Conservation (phyloP, 1,140 invertebrate genomes). For the Spodoptera frugiperda region DNA sequence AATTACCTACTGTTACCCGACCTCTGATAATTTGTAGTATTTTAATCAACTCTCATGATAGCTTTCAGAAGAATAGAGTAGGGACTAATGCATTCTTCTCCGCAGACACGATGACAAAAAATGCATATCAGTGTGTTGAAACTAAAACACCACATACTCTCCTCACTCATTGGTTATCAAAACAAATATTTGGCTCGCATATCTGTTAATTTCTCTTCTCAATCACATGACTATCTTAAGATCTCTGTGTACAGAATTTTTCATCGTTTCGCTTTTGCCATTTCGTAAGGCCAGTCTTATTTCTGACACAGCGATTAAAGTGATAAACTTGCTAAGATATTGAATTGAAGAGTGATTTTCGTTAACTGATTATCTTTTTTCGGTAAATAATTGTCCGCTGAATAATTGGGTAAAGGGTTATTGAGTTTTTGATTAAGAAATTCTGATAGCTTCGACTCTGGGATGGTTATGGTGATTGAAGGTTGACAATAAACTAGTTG, state of each 20-base stretch:
- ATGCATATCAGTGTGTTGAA: no score
- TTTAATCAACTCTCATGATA: no score
- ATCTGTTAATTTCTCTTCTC: conserved; percentile 55
- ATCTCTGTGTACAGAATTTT: conserved; percentile 53
- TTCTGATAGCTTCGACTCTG: no score
- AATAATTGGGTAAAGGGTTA: background rate
- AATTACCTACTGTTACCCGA: no score
- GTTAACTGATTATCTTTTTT: conserved; percentile 11
- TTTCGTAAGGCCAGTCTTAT: conserved; percentile 24
- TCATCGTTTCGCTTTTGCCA: conserved; percentile 47
- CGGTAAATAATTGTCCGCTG: background rate
- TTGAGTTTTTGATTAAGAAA: background rate
- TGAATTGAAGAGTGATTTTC: conserved; percentile 20
- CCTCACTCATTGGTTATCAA: background rate
- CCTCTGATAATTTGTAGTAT: no score
- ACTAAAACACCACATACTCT: background rate
- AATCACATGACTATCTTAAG: conserved; percentile 51
- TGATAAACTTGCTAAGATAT: conserved; percentile 54
- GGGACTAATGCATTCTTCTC: no score
- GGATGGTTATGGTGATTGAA: no score
- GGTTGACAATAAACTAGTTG: no score
- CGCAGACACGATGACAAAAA: no score
- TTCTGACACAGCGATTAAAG: conserved; percentile 56
- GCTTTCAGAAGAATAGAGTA: no score
- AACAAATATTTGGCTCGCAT: conserved; percentile 48